A percentile compares a stretch with the other conserved stretches of the same genome.
Conservation (phyloP, 2,113 vertebrate species). For the Lagopus muta region DNA sequence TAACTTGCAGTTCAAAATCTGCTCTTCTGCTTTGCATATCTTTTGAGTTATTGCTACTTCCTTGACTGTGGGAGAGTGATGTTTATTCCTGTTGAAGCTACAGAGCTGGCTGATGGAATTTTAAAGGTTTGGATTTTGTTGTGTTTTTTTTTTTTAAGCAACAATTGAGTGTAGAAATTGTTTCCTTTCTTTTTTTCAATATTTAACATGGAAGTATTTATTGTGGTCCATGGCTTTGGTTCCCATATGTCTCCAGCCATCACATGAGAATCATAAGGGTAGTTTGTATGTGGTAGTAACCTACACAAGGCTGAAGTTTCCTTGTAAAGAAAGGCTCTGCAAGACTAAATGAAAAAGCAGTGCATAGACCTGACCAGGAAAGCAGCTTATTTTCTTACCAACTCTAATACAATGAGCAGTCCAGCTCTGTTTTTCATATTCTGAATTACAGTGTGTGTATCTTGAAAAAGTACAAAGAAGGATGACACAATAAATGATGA, state of each 20-base stretch:
- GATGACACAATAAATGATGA: background rate
- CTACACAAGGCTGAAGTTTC: accelerated
- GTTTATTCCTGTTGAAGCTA: background rate
- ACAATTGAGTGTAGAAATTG: background rate
- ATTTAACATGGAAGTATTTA: background rate
- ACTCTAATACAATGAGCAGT: background rate
- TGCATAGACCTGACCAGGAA: background rate
- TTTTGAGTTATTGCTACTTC: background rate
- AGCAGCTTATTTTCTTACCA: background rate
- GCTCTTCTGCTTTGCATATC: background rate
- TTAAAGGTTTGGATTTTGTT: background rate
- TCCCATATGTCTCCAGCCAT: background rate
- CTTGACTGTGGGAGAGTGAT: background rate
- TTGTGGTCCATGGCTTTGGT: accelerated
- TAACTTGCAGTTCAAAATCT: background rate
- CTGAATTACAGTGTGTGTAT: background rate
- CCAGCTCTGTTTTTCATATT: background rate
- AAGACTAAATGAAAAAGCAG: background rate
- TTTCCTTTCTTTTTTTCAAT: background rate
- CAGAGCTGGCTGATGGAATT: background rate
- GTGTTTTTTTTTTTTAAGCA: no score
- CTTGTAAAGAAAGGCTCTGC: background rate
- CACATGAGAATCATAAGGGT: no score
- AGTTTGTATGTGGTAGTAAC: no score
- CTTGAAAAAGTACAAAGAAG: background rate